Evolutionary conservation across 2,888 invertebrate genomes (phyloP).

Genomic region (Neria commutata): DNA sequence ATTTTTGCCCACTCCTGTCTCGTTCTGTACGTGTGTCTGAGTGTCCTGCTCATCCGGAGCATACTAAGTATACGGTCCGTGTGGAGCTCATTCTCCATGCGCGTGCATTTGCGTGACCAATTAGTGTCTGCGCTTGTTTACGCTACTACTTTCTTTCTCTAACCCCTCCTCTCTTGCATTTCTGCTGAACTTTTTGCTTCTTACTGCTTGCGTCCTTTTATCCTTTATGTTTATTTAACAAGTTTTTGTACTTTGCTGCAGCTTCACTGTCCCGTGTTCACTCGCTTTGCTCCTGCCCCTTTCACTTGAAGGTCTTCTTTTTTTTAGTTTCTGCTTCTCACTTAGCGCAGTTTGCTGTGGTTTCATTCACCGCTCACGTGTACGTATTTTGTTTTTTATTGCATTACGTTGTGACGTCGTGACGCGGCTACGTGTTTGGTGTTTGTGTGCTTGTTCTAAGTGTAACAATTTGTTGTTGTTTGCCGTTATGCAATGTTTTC

Average conservation of each 20-base stretch:
- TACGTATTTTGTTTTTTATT: neutral
- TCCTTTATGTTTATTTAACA: conserved; percentile 8
- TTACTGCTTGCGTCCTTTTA: neutral
- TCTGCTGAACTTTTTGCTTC: neutral
- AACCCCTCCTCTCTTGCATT: neutral
- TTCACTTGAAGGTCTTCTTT: too few relatives aligned
- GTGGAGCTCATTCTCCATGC: neutral
- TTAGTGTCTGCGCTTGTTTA: conserved; percentile 15
- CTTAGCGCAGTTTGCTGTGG: neutral
- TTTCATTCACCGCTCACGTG: neutral
- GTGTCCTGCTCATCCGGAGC: neutral
- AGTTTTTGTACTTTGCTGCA: neutral
- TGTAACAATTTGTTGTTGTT: neutral
- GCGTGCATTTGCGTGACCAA: conserved; percentile 16
- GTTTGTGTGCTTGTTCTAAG: neutral
- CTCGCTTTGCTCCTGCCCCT: too few relatives aligned
- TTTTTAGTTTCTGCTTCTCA: neutral
- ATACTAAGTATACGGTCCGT: neutral
- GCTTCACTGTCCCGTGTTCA: neutral
- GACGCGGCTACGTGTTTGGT: neutral
- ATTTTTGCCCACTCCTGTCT: too few relatives aligned
- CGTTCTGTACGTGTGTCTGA: neutral
- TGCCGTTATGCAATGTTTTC: neutral
- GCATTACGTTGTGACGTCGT: neutral
- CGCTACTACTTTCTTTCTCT: neutral